A percentile compares a stretch with the other conserved stretches of the same genome.
These are phyloP conservation scores for Ichneumon xanthorius DNA, from an alignment of 2,888 invertebrate species.

Conservation along the genomic window DNA sequence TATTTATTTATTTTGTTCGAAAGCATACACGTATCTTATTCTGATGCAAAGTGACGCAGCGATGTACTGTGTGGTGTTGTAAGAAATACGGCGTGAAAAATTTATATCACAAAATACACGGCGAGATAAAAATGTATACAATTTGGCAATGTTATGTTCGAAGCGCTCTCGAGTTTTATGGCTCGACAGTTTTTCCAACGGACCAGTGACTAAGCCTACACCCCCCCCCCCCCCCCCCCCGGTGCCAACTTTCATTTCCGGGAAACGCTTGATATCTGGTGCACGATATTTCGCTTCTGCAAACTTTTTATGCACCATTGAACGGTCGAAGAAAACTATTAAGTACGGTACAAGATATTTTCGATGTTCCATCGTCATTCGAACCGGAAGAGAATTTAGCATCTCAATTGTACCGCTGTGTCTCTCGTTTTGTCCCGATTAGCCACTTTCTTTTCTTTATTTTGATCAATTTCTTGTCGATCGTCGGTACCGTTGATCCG, in stretches of 20 bases:
- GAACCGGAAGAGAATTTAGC: background rate
- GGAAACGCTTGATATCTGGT: conserved; percentile 31
- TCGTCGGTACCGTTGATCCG: too few relatives aligned
- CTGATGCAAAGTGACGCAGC: background rate
- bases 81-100: background rate
- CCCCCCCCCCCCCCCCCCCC: background rate
- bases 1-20: background rate
- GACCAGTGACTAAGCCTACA: background rate
- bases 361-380: conserved; percentile 6
- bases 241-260: conserved; percentile 43
- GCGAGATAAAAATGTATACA: background rate
- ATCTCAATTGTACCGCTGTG: background rate
- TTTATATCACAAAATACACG: background rate
- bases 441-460: background rate
- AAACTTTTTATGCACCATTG: conserved; percentile 10
- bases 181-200: conserved; percentile 10
- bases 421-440: background rate
- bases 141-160: background rate
- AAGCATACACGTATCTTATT: background rate
- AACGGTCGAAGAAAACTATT: background rate
- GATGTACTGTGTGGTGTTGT: background rate
- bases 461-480: background rate
- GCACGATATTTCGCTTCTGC: conserved; percentile 31
- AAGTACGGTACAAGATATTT: background rate
- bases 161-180: background rate